Base-by-base conservation (phyloP, 1,140 invertebrate species). In the Lordiphosa stackelbergi region DNA sequence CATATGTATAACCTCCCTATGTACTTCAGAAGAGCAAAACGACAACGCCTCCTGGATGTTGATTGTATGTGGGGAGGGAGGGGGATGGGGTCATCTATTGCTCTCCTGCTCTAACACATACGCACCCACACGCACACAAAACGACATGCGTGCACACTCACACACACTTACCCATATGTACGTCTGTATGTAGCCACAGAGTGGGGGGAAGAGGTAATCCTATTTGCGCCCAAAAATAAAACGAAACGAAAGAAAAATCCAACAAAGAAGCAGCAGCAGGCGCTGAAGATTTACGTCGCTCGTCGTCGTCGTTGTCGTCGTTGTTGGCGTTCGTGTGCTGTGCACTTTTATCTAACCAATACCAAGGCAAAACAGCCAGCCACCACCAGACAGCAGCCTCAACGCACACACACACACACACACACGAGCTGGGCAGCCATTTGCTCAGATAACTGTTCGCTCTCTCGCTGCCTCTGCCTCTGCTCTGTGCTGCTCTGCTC, bases 291-390 rank as follows among this genome's bases (percentile, higher is more conserved):
- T 69, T 51, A 52, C 64, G 35, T 34, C 42, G 24, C 36, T 48
- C 40, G 55, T 13, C 51, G 52, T 13, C 52, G 46, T 37, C 60
- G 37, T 22, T 9, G 49, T 28, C 52, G 40, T 28, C 28, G 24
- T 19, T 19, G 19, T 19, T 19, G 2, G 19, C 3, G 19, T 19
- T 19, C 19, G 19, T 28, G 19, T 5, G 22, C 11, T 45, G 42
- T 78, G 73, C 73, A 72, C 46, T 61, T 81, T 81, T 81, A 81
- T 81, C 75, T 81, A 81, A 81, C 75, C 53, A 70, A 81, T 73
- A 81, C 74, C 58, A 78, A 36, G 36, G 54, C 51, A 45, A 43
- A 24, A 53, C 35, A 57, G 53, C 46, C 66, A 28, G 24, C 47
- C 64, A 51, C 41, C 40, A 60, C 13, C 48, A 62, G 11, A 28